A percentile compares a stretch with the other conserved stretches of the same genome.
phyloP scores from a whole-genome alignment of 2,888 invertebrate genomes.

The Harpalus rubripes region DNA sequence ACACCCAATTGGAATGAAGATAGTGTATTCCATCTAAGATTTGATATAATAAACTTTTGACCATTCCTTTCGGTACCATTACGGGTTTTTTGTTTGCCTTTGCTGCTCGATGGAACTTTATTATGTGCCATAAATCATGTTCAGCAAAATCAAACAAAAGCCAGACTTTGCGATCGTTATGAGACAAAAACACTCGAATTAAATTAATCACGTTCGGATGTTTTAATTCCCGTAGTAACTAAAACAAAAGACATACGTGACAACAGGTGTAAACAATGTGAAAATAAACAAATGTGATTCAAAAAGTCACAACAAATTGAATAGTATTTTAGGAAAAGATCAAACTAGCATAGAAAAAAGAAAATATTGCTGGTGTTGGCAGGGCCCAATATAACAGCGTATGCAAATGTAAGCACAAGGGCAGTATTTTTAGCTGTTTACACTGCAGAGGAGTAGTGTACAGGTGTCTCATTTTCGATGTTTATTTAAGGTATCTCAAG shows the following conservation, averaged over 20 bases:
- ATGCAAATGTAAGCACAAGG: too few relatives aligned
- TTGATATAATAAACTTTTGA: constrained; percentile 97
- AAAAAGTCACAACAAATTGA: too few relatives aligned
- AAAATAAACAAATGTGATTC: constrained; percentile 22
- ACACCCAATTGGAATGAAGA: constrained; percentile 98
- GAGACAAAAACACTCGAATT: constrained; percentile 97
- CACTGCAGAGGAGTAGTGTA: too few relatives aligned
- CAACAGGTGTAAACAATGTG: background rate
- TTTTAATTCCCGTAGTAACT: constrained; percentile 96
- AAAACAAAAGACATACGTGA: constrained; percentile 73
- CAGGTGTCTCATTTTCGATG: too few relatives aligned
- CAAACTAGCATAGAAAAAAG: too few relatives aligned
- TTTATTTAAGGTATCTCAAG: too few relatives aligned
- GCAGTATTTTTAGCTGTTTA: too few relatives aligned
- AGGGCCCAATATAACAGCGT: too few relatives aligned
- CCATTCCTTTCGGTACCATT: constrained; percentile 97
- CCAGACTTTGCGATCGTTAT: constrained; percentile 98
- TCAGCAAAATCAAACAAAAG: constrained; percentile 98
- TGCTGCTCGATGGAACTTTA: constrained; percentile 98
- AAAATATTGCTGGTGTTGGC: too few relatives aligned
- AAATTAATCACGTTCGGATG: constrained; percentile 98
- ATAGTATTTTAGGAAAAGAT: too few relatives aligned
- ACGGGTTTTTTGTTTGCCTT: constrained; percentile 98
- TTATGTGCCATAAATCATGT: constrained; percentile 99
- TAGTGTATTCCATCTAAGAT: constrained; percentile 99